phyloP scores from a whole-genome alignment of 1,140 invertebrate genomes.

The Trissolcus basalis region DNA sequence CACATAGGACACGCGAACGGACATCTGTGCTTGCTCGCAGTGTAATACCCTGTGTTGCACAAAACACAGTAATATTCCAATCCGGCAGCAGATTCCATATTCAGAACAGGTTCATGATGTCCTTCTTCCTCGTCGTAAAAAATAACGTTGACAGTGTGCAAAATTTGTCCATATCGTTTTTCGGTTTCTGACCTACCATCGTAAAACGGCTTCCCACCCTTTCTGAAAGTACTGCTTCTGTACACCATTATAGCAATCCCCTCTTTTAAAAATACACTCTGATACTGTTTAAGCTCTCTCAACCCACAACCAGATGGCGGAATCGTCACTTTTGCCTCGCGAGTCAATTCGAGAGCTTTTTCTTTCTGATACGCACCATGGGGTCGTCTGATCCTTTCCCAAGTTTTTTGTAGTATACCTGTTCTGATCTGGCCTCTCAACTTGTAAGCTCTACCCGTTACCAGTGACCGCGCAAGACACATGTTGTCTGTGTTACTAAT shows the following conservation, averaged over 20 bases:
- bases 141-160: slow-evolving; percentile 12
- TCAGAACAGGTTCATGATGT: slow-evolving; percentile 25
- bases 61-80: slow-evolving; percentile 1
- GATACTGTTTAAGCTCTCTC: slow-evolving; percentile 6
- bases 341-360: slow-evolving; percentile 5
- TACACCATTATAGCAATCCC: slow-evolving; percentile 7
- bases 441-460: too few species aligned
- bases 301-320: slow-evolving; percentile 4
- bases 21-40: too few species aligned
- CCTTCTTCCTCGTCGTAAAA: slow-evolving; percentile 4
- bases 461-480: too few species aligned
- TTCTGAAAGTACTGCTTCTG: slow-evolving; percentile 1
- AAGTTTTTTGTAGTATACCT: too few species aligned
- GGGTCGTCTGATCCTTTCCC: too few species aligned
- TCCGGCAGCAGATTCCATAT: neutral
- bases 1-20: too few species aligned
- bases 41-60: slow-evolving; percentile 2
- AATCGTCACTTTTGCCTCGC: slow-evolving; percentile 1
- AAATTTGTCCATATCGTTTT: neutral
- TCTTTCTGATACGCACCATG: slow-evolving; percentile 8
- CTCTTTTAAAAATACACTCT: neutral
- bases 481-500: too few species aligned
- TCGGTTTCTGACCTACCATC: neutral
- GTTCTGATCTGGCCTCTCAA: too few species aligned
- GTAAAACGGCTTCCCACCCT: slow-evolving; percentile 6